Percentiles rank a stretch among this genome's conserved stretches.
phyloP scores from a whole-genome alignment of 2,888 invertebrate genomes.

The Ecliptopera silaceata region DNA sequence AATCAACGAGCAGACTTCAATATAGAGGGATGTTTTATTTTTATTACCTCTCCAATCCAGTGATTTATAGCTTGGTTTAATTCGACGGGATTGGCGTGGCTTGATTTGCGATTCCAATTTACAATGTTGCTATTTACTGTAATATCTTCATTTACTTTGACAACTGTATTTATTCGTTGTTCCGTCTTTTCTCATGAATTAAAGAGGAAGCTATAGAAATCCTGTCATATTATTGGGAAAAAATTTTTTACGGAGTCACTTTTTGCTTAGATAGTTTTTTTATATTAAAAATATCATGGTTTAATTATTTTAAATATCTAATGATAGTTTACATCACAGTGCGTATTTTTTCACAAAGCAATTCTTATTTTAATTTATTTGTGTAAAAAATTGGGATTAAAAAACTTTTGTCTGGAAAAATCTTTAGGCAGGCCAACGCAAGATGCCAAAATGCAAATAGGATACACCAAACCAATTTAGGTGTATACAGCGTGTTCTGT shows the following conservation, averaged over 20 bases:
- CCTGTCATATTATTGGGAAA: too few species aligned
- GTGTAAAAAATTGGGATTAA: neutral
- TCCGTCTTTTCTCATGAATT: too few species aligned
- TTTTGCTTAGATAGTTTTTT: too few species aligned
- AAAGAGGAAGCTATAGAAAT: too few species aligned
- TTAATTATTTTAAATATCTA: too few species aligned
- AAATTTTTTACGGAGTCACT: too few species aligned
- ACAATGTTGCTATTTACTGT: conserved; percentile 20
- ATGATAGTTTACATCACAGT: too few species aligned
- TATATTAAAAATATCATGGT: too few species aligned
- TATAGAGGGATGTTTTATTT: conserved; percentile 38
- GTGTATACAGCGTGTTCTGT: conserved; percentile 20
- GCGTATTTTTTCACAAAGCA: too few species aligned
- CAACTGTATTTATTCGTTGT: neutral
- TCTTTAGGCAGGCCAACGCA: conserved; percentile 52
- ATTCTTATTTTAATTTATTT: neutral
- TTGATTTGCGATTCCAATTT: conserved; percentile 33
- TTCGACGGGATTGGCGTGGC: conserved; percentile 31
- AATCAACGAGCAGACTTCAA: conserved; percentile 42
- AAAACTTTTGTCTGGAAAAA: conserved; percentile 33
- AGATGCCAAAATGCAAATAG: conserved; percentile 73
- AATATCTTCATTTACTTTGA: conserved; percentile 23
- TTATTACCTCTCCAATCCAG: conserved; percentile 46
- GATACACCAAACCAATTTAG: conserved; percentile 51
- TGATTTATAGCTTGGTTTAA: conserved; percentile 45